Base-by-base conservation (phyloP, 2,797 vertebrate genomes). In the Rhinogobio ventralis region DNA sequence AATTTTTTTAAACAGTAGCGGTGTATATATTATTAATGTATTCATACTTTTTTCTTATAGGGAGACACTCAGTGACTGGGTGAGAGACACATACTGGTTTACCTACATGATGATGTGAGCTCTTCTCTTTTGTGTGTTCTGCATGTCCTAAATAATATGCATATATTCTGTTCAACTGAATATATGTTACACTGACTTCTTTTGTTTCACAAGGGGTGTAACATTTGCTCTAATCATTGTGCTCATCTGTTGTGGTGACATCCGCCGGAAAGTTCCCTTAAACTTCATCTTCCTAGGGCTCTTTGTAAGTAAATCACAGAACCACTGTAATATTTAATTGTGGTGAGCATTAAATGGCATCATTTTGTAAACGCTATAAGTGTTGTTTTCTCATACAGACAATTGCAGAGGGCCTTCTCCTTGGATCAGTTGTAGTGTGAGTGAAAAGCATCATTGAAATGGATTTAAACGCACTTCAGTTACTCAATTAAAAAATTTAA, bases 261-360 rank as follows among this genome's bases (percentile, higher is more conserved):
- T 96, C 25, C 94, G 95, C 7, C 94, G 96, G 74, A 93, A 85
- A 89, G 95, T 96, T 62, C 97, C 96, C 33, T 85, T 93, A 51
- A 97, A 97, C 91, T 96, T 96, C 90, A 93, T 97, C 75, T 93
- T 96, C 79, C 95, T 97, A 87, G 92, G 90, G 39, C 60, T 97
- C 83, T 97, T 97, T 94, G 97, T 98, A 94, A 96, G 96, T 97
- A 89, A 90, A 90, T 46, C 39, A 75, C 33, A 77, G 10, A 68
- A 36, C 14, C 20, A 23, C 30, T 55, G 4, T 64, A 2, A 5
- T 36, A 5, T 69, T 30, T 2, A 15, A 39, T 51, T 23, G 20
- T 2, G 28, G n/a, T 75, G 11, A 72, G 17, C 7, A 72, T 39
- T 62, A 17, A 30, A 49, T 15, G 2, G n/a, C 0, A 67, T 10